A percentile compares a stretch with the other conserved stretches of the same genome.
Evolutionary conservation across 2,888 invertebrate genomes (phyloP).

Genomic region (Cetonia aurata): DNA sequence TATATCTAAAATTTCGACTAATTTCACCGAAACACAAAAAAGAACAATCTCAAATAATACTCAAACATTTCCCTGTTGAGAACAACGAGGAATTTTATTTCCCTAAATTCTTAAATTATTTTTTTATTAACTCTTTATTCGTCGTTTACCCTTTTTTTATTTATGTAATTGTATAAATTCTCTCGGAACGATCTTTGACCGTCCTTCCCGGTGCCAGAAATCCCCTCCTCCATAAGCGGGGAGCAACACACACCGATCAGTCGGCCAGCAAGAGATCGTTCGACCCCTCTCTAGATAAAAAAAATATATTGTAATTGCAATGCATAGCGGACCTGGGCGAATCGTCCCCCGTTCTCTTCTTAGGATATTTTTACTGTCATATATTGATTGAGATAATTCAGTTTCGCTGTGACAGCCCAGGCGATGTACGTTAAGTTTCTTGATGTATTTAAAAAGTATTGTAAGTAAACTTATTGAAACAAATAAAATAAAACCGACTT

Average conservation of each 20-base stretch:
- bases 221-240: neutral
- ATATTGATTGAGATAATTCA: slow-evolving; percentile 49
- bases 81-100: no score
- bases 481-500: slow-evolving; percentile 50
- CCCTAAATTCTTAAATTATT: no score
- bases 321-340: slow-evolving; percentile 61
- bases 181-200: no score
- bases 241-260: neutral
- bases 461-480: slow-evolving; percentile 61
- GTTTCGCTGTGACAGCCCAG: slow-evolving; percentile 65
- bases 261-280: neutral
- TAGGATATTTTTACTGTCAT: slow-evolving; percentile 60
- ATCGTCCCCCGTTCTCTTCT: slow-evolving; percentile 55
- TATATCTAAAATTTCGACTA: no score
- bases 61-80: no score
- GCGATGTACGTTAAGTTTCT: slow-evolving; percentile 64
- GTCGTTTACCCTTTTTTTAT: no score
- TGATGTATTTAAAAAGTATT: slow-evolving; percentile 64
- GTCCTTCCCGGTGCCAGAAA: neutral
- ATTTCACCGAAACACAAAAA: no score
- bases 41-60: no score
- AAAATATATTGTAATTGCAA: slow-evolving; percentile 54
- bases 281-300: slow-evolving; percentile 38
- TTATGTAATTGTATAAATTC: no score
- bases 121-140: no score